phyloP scores from a whole-genome alignment of 2,113 vertebrate genomes.

The Hystrix brachyura region DNA sequence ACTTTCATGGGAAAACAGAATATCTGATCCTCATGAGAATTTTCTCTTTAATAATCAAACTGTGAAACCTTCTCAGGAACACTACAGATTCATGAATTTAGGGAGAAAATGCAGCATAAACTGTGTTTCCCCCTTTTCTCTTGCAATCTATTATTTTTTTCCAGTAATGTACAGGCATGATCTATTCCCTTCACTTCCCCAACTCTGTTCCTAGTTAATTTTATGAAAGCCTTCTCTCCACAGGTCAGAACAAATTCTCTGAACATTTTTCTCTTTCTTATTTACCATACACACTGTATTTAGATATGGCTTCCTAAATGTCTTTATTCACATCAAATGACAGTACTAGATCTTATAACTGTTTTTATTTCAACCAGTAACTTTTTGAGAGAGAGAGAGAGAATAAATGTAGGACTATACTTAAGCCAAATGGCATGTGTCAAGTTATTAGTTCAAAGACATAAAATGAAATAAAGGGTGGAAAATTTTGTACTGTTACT shows the following conservation, averaged over 20 bases:
- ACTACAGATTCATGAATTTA: background rate
- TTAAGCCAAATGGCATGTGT: background rate
- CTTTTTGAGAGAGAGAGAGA: background rate
- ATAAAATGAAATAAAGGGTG: background rate
- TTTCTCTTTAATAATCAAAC: background rate
- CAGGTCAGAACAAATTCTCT: background rate
- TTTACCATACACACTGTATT: background rate
- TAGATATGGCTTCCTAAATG: background rate
- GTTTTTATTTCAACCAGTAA: background rate
- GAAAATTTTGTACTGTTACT: background rate
- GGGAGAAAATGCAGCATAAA: background rate
- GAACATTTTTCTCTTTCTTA: slow-evolving; percentile 33
- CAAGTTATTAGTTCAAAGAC: background rate
- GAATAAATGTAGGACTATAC: background rate
- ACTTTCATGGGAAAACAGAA: background rate
- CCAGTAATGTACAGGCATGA: background rate
- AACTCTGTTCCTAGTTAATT: background rate
- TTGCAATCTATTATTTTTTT: background rate
- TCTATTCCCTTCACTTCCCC: background rate
- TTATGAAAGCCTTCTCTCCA: background rate
- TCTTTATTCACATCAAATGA: background rate
- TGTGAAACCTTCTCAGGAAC: background rate
- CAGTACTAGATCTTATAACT: background rate
- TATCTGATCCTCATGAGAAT: background rate
- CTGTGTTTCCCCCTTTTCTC: background rate